Evolutionary conservation across 2,888 invertebrate species (phyloP), one percentile per base, ranked within the genome.

Genomic region (Scaptomyza reducta): DNA sequence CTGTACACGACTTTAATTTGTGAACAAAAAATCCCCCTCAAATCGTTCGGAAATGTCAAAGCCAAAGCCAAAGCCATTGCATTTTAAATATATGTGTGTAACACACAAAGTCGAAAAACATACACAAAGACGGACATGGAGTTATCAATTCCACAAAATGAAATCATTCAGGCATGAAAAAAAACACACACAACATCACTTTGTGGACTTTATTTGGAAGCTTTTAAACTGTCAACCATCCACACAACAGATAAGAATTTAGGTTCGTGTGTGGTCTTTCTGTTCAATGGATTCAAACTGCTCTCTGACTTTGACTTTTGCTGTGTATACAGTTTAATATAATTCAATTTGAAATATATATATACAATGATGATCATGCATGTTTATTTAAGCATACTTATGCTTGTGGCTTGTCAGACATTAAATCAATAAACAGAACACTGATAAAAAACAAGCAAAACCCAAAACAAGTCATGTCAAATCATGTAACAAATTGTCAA

Each of bases 101-200:
- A 58, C 13, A 51, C 50, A 51, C 50, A 53, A 47, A 57, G 27
- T 40, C 46, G 46, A 44, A 42, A 53, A 50, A 31, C 31, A 33
- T 6, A 38, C 13, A 38, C 38, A 56, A 29, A 57, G 42, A 46
- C 6, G 5, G 6, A 29, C 31, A 58, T 33, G 40, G 44, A 69
- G 82, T 73, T 85, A 85, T 87, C 87, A 82, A 81, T 87, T 57
- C 59, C 66, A 87, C 70, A 85, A 82, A 79, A 79, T 59, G 79
- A 76, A 85, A 76, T 79, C 81, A 82, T 85, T 82, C 73, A 69
- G 79, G 62, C 81, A 57, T 50, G 70, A 60, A 74, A 77, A 64
- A 63, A 77, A 54, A 64, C 68, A 14, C 2, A 46, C 2, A 13
- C 13, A 6, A 61, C 50, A 50, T 29, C 65, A 62, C 45, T 65